Evolutionary conservation across 2,888 invertebrate species (phyloP).

Genomic region (Ormyrus nitidulus): DNA sequence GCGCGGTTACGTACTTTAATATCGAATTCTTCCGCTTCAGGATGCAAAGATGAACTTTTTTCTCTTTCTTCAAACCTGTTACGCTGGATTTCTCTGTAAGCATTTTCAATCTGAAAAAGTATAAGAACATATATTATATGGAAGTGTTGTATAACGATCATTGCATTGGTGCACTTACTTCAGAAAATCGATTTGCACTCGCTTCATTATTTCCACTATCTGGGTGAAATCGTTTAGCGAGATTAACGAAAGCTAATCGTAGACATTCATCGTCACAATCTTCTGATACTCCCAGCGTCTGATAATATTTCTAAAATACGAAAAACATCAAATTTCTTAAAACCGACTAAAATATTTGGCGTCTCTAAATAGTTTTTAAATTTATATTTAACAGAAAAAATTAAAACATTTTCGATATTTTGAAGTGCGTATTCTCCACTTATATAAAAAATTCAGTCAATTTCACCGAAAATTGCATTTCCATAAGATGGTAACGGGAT

Average conservation of each 20-base stretch:
- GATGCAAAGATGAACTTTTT: constrained; percentile 70
- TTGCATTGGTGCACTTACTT: constrained; percentile 72
- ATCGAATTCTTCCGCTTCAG: constrained; percentile 75
- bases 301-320: constrained; percentile 80
- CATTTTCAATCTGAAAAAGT: constrained; percentile 80
- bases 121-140: neutral
- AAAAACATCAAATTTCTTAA: too few relatives aligned
- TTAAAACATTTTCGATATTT: too few relatives aligned
- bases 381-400: neutral
- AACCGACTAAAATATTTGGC: too few relatives aligned
- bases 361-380: neutral
- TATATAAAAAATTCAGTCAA: too few relatives aligned
- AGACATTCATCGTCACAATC: constrained; percentile 85
- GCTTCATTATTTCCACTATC: constrained; percentile 86
- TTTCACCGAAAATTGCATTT: too few relatives aligned
- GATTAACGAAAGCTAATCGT: constrained; percentile 82
- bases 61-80: constrained; percentile 61
- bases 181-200: constrained; percentile 84
- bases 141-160: neutral
- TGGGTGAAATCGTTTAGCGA: constrained; percentile 90
- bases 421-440: too few relatives aligned
- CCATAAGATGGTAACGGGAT: too few relatives aligned
- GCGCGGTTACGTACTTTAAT: constrained; percentile 15
- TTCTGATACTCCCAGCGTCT: constrained; percentile 81
- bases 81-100: constrained; percentile 79